Base-by-base conservation (phyloP, 2,113 vertebrate species). In the Apteryx mantelli region DNA sequence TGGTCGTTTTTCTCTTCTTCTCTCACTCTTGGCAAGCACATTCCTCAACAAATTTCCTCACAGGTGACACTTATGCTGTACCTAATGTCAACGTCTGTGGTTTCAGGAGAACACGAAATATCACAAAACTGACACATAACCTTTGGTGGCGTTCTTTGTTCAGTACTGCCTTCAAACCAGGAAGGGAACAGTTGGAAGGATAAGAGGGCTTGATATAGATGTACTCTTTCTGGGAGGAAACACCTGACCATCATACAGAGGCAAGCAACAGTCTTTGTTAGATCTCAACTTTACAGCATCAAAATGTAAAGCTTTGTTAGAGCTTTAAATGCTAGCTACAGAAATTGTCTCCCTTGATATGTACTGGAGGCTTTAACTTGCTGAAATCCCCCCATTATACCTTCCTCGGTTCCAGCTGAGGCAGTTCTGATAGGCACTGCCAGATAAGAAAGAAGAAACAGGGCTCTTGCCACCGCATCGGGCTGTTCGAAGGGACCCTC, bases 231-330 rank as follows among this genome's bases (percentile, higher is more conserved):
- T 81, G 48, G 92, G 86, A 68, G 70, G 34, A 42, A 60, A 64
- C 5, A 91, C 32, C 48, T 52, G 16, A 34, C 14, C 82, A 22
- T n/a, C 44, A 34, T 14, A 68, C 25, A 73, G 65, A 92, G 69
- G 70, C 46, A 70, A 96, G n/a, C 76, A 84, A 61, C 48, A 71
- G 38, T 48, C 56, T 91, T 71, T 89, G 68, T 85, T 25, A 11
- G 34, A 73, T 85, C 84, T 82, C 32, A 82, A 52, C 36, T 92
- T 76, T 61, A 44, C 9, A 65, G 13, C 17, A 73, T 22, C 56
- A 87, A 92, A 91, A 92, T 4, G 13, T 79, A 89, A 92, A 91
- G 34, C n/a, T 94, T 81, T 56, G 46, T 71, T 84, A 80, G 70
- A 56, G 55, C 28, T 56, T 56, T 48, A 93, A 84, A 78, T 16